Base-by-base conservation (phyloP, 2,797 vertebrate genomes). In the Astyanax mexicanus region DNA sequence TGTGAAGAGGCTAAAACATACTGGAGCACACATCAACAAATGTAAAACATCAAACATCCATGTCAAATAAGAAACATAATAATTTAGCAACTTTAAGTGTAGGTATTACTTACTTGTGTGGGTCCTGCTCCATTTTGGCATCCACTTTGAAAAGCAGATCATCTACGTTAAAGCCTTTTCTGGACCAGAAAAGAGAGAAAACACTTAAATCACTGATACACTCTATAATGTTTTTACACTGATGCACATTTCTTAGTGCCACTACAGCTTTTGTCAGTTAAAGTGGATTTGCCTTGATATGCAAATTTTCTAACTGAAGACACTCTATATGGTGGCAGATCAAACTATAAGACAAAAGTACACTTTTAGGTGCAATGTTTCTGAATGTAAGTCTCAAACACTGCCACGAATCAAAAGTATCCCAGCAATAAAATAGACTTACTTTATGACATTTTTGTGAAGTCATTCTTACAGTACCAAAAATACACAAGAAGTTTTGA, bases 61-160 rank as follows among this genome's bases (percentile, higher is more conserved):
- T n/a, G n/a, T n/a, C n/a, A n/a, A n/a, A n/a, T n/a, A n/a, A n/a
- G n/a, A n/a, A n/a, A n/a, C n/a, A n/a, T n/a, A n/a, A n/a, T n/a
- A n/a, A n/a, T n/a, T n/a, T n/a, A n/a, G n/a, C n/a, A n/a, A n/a
- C n/a, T n/a, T n/a, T n/a, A n/a, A n/a, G n/a, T n/a, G 45, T 11
- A 13, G 62, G 29, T 3, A 0, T 61, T 4, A 45, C 69, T 86
- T 93, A 98, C 98, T 95, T 97, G 92, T 93, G 94, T 72, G 94
- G 94, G 87, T 98, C 96, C 89, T 96, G 96, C 58, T 98, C 96
- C 68, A 93, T 95, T 91, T 93, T 94, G 94, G 95, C 97, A 79
- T 98, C 96, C 89, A 98, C 96, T 92, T 95, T 96, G 81, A 94
- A 93, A 86, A 98, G 89, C 91, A 99, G 95, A 80, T 97, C 94